phyloP scores from a whole-genome alignment of 2,797 vertebrate species.

The Sebastolobus altivelis region DNA sequence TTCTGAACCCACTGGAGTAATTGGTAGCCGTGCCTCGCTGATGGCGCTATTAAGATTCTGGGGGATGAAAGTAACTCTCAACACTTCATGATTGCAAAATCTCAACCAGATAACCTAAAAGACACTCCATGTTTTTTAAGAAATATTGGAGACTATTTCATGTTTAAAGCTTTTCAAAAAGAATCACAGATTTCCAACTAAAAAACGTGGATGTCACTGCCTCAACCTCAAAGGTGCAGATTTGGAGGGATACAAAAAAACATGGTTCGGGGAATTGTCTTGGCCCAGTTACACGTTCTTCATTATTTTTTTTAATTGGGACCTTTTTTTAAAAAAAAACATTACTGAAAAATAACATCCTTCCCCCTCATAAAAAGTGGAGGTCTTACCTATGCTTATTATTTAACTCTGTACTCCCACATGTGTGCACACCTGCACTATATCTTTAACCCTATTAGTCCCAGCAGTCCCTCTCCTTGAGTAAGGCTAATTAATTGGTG shows the following conservation, averaged over 20 bases:
- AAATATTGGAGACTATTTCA: constrained; percentile 2
- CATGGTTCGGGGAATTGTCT: neutral
- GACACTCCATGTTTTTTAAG: constrained; percentile 14
- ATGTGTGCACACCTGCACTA: neutral
- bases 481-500: neutral
- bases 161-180: constrained; percentile 21
- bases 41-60: constrained; percentile 39
- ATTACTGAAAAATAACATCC: neutral
- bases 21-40: constrained; percentile 47
- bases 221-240: neutral
- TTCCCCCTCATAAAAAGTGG: neutral
- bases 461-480: neutral
- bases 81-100: constrained; percentile 16
- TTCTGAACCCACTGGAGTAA: constrained; percentile 52
- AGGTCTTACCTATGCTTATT: neutral
- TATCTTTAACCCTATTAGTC: neutral
- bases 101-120: constrained; percentile 4
- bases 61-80: constrained; percentile 48
- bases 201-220: neutral
- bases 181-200: neutral
- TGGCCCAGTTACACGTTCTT: neutral
- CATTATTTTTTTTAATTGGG: neutral
- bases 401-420: neutral
- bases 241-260: neutral
- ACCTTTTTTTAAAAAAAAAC: neutral